Percentiles rank a stretch among this genome's conserved stretches.
phyloP scores from a whole-genome alignment of 1,140 invertebrate species.

The Heliconius congener region DNA sequence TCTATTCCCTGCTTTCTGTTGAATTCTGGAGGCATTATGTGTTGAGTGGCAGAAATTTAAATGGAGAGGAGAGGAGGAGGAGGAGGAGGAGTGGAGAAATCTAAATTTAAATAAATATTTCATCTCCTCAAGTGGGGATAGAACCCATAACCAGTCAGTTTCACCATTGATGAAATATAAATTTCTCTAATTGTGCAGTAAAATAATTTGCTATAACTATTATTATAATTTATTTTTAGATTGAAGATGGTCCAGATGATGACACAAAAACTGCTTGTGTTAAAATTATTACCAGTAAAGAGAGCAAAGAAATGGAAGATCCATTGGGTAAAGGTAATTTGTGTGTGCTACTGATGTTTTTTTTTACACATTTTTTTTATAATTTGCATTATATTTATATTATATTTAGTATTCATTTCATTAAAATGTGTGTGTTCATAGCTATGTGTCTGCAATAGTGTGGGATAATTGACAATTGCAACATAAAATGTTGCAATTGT shows the following conservation, averaged over 20 bases:
- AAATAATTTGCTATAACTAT: not conserved
- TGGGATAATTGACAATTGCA: not conserved
- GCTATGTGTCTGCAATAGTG: conserved; percentile 41
- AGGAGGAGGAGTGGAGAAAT: too few species aligned
- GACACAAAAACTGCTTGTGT: conserved; percentile 53
- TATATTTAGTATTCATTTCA: not conserved
- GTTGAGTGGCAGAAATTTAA: too few species aligned
- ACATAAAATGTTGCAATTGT: not conserved
- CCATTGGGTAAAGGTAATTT: conserved; percentile 48
- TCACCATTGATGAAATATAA: too few species aligned
- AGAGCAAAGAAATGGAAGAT: conserved; percentile 43
- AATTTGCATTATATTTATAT: conserved; percentile 20
- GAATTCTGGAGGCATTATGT: too few species aligned
- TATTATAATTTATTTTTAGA: conserved; percentile 45
- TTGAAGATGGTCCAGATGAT: conserved; percentile 55
- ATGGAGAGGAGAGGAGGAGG: too few species aligned
- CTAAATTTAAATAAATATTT: too few species aligned
- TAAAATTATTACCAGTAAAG: conserved; percentile 56
- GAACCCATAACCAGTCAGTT: too few species aligned
- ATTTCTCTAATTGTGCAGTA: too few species aligned
- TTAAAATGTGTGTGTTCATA: conserved; percentile 65
- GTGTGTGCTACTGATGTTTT: conserved; percentile 19
- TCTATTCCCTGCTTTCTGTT: too few species aligned
- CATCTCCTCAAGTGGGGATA: too few species aligned
- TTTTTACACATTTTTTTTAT: conserved; percentile 39